Percentiles rank a stretch among this genome's conserved stretches.
Evolutionary conservation across 2,797 vertebrate genomes (phyloP).

Genomic region (Sebastes flavidus): DNA sequence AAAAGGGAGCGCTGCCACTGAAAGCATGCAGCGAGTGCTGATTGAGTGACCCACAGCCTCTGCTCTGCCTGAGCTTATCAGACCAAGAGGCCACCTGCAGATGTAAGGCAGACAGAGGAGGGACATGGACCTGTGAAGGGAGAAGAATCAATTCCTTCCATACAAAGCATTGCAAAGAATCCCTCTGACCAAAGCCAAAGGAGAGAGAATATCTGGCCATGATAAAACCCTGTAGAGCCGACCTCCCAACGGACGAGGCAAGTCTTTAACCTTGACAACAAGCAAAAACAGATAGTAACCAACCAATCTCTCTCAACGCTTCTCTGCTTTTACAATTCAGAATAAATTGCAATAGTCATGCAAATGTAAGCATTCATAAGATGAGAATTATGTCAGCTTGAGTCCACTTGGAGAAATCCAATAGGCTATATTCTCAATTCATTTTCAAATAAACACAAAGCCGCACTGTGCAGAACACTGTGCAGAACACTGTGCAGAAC

Average conservation of each 20-base stretch:
- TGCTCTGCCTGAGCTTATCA: conserved; percentile 66
- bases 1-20: conserved; percentile 52
- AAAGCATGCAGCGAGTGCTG: conserved; percentile 74
- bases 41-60: conserved; percentile 75
- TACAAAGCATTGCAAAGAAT: conserved; percentile 53
- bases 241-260: conserved; percentile 1
- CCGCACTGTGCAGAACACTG: not conserved
- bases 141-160: conserved; percentile 39
- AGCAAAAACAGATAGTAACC: conserved; percentile 20
- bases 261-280: conserved; percentile 54
- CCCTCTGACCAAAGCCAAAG: conserved; percentile 41
- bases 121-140: conserved; percentile 50
- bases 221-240: conserved; percentile 31
- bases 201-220: conserved; percentile 26
- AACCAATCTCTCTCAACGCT: not conserved
- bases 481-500: not conserved
- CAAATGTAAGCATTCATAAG: conserved; percentile 29
- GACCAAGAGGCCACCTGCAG: conserved; percentile 61
- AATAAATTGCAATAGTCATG: conserved; percentile 14
- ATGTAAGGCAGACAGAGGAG: conserved; percentile 51
- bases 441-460: not conserved
- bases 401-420: conserved; percentile 23
- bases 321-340: not conserved
- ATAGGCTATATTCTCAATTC: not conserved
- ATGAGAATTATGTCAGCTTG: conserved; percentile 14